Evolutionary conservation across 92 coral and sea anemone species (phyloP).

Genomic region (Palythoa grandiflora): DNA sequence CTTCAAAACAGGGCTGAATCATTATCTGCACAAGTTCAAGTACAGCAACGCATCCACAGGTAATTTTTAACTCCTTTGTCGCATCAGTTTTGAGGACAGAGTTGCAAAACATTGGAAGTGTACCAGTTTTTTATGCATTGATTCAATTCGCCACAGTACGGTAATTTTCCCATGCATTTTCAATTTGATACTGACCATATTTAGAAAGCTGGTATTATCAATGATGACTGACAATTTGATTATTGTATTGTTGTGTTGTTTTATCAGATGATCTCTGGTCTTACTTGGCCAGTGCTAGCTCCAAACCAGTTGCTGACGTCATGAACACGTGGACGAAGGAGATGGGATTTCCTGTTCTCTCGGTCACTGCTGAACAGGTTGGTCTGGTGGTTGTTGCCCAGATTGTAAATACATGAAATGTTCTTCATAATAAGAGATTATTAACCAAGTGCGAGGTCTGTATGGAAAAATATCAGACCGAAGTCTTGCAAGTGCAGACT

Average conservation of each 20-base stretch:
- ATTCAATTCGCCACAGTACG: too few species aligned
- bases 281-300: constrained; percentile 81
- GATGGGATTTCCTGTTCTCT: constrained; percentile 98
- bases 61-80: constrained; percentile 14
- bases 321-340: constrained; percentile 98
- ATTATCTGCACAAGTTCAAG: constrained; percentile 89
- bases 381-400: neutral
- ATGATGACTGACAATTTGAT: too few species aligned
- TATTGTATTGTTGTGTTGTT: neutral
- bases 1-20: constrained; percentile 81
- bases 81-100: too few species aligned
- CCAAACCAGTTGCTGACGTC: constrained; percentile 87
- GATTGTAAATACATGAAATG: too few species aligned
- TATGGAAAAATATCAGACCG: too few species aligned
- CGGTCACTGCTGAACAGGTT: constrained; percentile 91
- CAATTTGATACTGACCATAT: neutral
- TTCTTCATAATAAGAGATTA: too few species aligned
- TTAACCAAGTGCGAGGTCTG: too few species aligned
- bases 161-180: too few species aligned
- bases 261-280: constrained; percentile 91
- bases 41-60: constrained; percentile 97
- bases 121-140: too few species aligned
- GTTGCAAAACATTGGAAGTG: too few species aligned
- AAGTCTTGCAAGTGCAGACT: too few species aligned
- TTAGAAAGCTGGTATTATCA: neutral